phyloP scores from a whole-genome alignment of 2,888 invertebrate species.

The Tenthredo livida region DNA sequence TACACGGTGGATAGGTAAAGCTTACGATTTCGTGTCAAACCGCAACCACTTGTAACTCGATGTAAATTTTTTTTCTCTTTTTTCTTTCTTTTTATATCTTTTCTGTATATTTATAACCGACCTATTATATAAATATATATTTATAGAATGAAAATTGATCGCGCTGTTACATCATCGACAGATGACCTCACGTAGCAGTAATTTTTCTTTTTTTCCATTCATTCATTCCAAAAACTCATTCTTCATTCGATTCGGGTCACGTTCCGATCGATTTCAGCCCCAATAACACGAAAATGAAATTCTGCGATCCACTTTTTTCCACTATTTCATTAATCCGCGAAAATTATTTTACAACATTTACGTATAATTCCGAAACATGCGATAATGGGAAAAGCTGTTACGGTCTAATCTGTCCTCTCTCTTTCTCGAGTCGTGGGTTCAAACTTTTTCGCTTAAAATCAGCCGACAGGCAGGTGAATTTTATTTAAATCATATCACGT shows the following conservation, averaged over 20 bases:
- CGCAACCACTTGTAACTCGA: slow-evolving; percentile 38
- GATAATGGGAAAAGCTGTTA: background rate
- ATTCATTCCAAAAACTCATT: background rate
- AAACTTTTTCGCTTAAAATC: slow-evolving; percentile 1
- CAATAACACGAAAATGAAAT: slow-evolving; percentile 1
- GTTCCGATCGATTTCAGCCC: slow-evolving; percentile 13
- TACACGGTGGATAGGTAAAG: background rate
- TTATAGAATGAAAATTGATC: background rate
- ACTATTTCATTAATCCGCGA: background rate
- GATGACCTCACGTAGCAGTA: background rate
- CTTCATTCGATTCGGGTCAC: background rate
- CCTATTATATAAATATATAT: too few relatives aligned
- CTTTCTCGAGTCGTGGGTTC: background rate
- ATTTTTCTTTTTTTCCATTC: too few relatives aligned
- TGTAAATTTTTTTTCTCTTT: background rate
- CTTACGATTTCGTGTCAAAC: background rate
- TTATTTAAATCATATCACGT: slow-evolving; percentile 4
- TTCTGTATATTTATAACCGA: background rate
- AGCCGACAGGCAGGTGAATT: background rate
- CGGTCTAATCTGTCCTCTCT: background rate
- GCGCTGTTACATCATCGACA: background rate
- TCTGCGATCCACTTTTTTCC: background rate
- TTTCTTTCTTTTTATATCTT: too few relatives aligned
- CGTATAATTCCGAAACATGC: background rate
- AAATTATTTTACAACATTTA: background rate